These are phyloP conservation scores for Zaprionus gabonicus DNA, from an alignment of 1,140 invertebrate species.

Conservation along the genomic window DNA sequence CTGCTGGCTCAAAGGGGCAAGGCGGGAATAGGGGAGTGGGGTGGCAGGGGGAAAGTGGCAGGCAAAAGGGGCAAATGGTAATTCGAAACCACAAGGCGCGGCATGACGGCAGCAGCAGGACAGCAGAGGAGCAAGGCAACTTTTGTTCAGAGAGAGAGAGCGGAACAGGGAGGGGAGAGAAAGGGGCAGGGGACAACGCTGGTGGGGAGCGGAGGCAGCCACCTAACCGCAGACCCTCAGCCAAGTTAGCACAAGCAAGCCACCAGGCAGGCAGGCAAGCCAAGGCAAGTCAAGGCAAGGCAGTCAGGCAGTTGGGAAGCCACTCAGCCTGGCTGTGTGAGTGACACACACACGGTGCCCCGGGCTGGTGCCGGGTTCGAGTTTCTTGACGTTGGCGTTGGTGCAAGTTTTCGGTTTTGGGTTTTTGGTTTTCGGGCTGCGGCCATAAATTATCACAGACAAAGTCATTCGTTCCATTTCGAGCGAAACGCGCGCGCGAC, in stretches of 20 bases:
- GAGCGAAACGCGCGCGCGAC: conserved; percentile 56
- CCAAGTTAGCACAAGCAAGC: neutral
- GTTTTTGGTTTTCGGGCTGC: conserved; percentile 39
- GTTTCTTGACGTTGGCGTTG: conserved; percentile 51
- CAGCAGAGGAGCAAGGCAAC: conserved; percentile 28
- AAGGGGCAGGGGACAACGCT: neutral
- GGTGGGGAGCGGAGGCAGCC: neutral
- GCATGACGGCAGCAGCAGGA: neutral
- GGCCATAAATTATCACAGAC: conserved; percentile 81
- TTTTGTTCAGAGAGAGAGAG: conserved; percentile 29
- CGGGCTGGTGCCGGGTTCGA: conserved; percentile 54
- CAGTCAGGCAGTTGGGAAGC: neutral
- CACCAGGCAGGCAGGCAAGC: neutral
- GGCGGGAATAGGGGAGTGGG: conserved; percentile 35
- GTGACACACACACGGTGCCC: conserved; percentile 41
- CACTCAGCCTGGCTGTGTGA: neutral
- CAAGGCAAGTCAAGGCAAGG: neutral
- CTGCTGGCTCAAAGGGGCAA: conserved; percentile 18
- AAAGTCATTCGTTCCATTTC: conserved; percentile 84
- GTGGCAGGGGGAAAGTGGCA: conserved; percentile 21
- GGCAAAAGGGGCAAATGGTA: conserved; percentile 40
- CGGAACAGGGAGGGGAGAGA: neutral
- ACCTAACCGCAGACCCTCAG: neutral
- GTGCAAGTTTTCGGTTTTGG: conserved; percentile 67
- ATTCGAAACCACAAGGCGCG: conserved; percentile 64